Evolutionary conservation across 2,888 invertebrate species (phyloP), one percentile per base, ranked within the genome.

Genomic region (Magallana nippona): DNA sequence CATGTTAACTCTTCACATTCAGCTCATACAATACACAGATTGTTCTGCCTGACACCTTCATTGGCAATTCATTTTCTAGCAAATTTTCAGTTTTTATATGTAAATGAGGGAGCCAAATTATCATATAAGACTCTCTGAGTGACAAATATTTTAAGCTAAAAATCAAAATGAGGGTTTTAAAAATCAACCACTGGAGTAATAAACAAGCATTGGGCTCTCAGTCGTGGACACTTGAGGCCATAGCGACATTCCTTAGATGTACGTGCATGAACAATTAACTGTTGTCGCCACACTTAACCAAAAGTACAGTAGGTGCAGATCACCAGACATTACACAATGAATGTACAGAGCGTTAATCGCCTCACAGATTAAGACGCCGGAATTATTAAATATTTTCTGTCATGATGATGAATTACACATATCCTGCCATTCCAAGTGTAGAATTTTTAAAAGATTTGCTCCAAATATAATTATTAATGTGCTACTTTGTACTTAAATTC

Each of bases 351-450:
- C 32, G 15, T 27, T 71, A 13, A 44, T 44, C 44, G 27, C 32
- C 15, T 60, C 58, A n/a, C 15, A 71, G 15, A 22, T 71, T 11
- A 32, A 60, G 58, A 32, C 15, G 22, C 13, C 27, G 71, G 32
- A 27, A 71, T 71, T 71, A 71, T 71, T 71, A 22, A 71, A 22
- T 13, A 27, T 71, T 22, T 27, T 27, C 71, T 71, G 32, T 32
- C 10, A 32, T 22, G 22, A 5, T 71, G 71, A 71, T 15, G 22
- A 15, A 22, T 10, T 17, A 17, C 10, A 60, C n/a, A 19, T 60
- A 19, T 60, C n/a, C n/a, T 10, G 2, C n/a, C 27, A 71, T 71
- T 10, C 27, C 63, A 63, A 22, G 27, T 27, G 32, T 27, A 10
- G 27, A 27, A 32, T 13, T 27, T 32, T 32, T 71, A 32, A 63